These are phyloP conservation scores for Choloepus hoffmanni DNA, from an alignment of 2,113 vertebrate species.

Conservation along the genomic window DNA sequence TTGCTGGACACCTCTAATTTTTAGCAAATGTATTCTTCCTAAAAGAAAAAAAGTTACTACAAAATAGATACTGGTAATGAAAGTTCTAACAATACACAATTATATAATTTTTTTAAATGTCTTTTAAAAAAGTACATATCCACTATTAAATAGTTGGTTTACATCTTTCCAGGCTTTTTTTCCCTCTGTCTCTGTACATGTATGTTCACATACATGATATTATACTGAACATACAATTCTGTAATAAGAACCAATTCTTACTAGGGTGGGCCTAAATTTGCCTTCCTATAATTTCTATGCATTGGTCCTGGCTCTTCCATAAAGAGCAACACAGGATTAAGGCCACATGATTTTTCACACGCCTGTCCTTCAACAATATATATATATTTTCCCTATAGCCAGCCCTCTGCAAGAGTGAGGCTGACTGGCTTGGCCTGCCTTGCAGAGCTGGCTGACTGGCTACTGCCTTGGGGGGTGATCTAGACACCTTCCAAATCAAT, in stretches of 20 bases:
- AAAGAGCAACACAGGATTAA: conserved; percentile 24
- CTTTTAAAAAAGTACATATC: too few species aligned
- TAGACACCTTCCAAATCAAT: too few species aligned
- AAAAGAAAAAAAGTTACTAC: background rate
- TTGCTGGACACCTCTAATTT: background rate
- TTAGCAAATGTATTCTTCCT: background rate
- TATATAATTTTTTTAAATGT: background rate
- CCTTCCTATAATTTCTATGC: background rate
- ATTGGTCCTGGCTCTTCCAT: background rate
- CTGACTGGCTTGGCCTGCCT: too few species aligned
- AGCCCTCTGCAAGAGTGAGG: too few species aligned
- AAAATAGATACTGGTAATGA: conserved; percentile 12
- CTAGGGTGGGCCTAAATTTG: background rate
- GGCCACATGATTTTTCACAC: background rate
- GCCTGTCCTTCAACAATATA: background rate
- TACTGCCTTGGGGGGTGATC: too few species aligned
- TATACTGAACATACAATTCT: background rate
- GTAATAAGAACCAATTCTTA: background rate
- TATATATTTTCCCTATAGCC: too few species aligned
- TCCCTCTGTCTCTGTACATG: background rate
- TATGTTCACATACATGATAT: background rate
- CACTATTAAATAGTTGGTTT: background rate
- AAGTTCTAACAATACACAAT: background rate
- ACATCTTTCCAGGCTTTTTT: background rate
- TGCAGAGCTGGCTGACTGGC: too few species aligned